Base-by-base conservation (phyloP, 2,113 vertebrate species). In the Cynopterus brachyotis region DNA sequence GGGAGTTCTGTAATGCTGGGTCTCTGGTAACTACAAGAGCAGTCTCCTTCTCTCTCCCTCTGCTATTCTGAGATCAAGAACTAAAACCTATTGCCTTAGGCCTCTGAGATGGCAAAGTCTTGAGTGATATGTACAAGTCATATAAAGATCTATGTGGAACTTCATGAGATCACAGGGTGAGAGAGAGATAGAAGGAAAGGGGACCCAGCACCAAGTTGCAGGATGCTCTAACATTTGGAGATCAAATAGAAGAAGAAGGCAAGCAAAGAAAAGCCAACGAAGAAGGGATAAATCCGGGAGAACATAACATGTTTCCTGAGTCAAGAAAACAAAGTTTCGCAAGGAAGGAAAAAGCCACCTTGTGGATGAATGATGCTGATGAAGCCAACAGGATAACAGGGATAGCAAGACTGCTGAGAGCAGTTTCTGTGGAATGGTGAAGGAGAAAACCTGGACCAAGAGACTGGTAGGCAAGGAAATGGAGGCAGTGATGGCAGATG, bases 1-100 rank as follows among this genome's bases (percentile, higher is more conserved):
- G 87, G 22, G 64, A 53, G 32, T 9, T 84, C 66, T 24, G 37
- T 42, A 4, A 57, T 19, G 9, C 32, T 73, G 45, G 30, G 50
- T 35, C 37, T 26, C 64, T 50, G 72, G 22, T 15, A 55, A 59
- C 22, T 12, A 15, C 2, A 32, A 40, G 16, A 50, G 9, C 15
- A 50, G 62, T 22, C 5, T 1, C n/a, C n/a, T 73, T 2, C 1
- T 20, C 35, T 12, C 30, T 3, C n/a, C 13, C 9, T 3, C 20
- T 12, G 1, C 55, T 20, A 8, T 32, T 32, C 60, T 70, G 47
- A 75, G 45, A 40, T 70, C 32, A 82, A 92, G 60, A 92, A 60
- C 26, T 57, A 57, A 75, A 72, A 17, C 9, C 35, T 70, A 37
- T 20, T 85, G n/a, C 45, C 67, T 9, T 24, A 67, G 83, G 75